Evolutionary conservation across 2,113 vertebrate species (phyloP).

Genomic region (Salvelinus sp.): DNA sequence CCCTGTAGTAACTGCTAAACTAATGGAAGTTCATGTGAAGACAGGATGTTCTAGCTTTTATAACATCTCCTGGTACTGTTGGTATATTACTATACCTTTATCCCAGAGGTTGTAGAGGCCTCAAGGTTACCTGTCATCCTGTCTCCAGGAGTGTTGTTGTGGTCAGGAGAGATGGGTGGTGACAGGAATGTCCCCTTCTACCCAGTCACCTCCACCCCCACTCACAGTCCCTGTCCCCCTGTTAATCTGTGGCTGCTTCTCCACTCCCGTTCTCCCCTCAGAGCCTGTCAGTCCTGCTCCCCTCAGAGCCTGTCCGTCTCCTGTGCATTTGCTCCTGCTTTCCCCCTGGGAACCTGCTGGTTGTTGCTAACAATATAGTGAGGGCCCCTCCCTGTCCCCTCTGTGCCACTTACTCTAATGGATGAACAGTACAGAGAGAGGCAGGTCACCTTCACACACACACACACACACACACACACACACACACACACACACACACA

Average conservation of each 20-base stretch:
- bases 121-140: background rate
- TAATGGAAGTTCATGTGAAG: too few species aligned
- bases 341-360: background rate
- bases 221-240: background rate
- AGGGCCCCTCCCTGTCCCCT: constrained; percentile 4
- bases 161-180: background rate
- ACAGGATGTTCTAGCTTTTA: too few species aligned
- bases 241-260: background rate
- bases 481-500: too few species aligned
- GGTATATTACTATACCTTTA: too few species aligned
- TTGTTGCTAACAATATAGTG: constrained; percentile 15
- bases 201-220: too few species aligned
- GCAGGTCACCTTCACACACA: constrained; percentile 25
- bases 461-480: too few species aligned
- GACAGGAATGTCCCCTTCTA: constrained; percentile 1
- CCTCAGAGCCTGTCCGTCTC: constrained; percentile 16
- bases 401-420: too few species aligned
- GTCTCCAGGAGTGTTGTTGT: background rate
- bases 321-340: too few species aligned
- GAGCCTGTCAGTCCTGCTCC: constrained; percentile 25
- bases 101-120: background rate
- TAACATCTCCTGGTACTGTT: too few species aligned
- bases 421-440: constrained; percentile 13
- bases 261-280: background rate
- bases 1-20: too few species aligned